Evolutionary conservation across 2,113 vertebrate species (phyloP).

Genomic region (Heptranchias perlo): DNA sequence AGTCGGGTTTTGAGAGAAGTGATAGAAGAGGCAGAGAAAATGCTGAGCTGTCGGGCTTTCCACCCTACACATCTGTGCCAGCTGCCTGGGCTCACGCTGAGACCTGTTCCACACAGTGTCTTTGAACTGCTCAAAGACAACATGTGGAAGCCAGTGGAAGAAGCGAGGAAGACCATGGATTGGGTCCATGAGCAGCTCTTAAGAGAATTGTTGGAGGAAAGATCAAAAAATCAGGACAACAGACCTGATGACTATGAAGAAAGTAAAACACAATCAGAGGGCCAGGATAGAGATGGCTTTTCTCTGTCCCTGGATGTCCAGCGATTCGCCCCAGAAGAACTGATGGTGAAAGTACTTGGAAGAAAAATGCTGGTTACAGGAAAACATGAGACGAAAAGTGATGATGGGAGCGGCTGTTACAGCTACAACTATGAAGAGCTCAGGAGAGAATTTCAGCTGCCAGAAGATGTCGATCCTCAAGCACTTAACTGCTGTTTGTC

Average conservation of each 20-base stretch:
- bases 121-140: constrained; percentile 46
- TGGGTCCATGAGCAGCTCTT: not conserved
- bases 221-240: not conserved
- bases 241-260: not conserved
- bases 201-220: not conserved
- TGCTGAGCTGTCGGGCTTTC: constrained; percentile 40
- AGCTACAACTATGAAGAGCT: constrained; percentile 44
- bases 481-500: constrained; percentile 42
- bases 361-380: constrained; percentile 44
- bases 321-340: constrained; percentile 40
- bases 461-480: constrained; percentile 39
- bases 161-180: constrained; percentile 5
- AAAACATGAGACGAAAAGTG: constrained; percentile 37
- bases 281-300: not conserved
- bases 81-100: constrained; percentile 48
- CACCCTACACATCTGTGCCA: constrained; percentile 44
- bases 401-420: constrained; percentile 27
- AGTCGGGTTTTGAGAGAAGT: constrained; percentile 31
- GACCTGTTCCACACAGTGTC: constrained; percentile 45
- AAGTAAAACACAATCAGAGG: constrained; percentile 48
- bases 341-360: constrained; percentile 43
- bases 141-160: constrained; percentile 42
- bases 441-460: constrained; percentile 44
- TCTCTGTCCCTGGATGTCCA: constrained; percentile 41
- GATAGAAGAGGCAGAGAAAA: constrained; percentile 49